Evolutionary conservation across 2,888 invertebrate species (phyloP).

Genomic region (Seira ritae): DNA sequence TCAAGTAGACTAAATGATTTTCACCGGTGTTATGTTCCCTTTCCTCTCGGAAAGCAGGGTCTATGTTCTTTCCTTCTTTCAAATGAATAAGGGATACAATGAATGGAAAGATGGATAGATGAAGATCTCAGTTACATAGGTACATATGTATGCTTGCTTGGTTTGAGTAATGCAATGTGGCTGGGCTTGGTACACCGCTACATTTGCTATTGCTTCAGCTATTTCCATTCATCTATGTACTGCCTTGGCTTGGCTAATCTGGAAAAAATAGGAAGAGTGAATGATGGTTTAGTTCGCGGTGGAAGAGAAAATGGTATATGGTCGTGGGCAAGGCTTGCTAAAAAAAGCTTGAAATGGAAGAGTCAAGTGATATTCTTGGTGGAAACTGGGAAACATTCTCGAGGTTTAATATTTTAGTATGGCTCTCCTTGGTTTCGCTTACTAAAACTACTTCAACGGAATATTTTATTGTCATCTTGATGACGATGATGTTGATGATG

Average conservation of each 20-base stretch:
- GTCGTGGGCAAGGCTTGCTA: neutral
- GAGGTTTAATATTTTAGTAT: conserved; percentile 56
- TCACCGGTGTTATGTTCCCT: conserved; percentile 31
- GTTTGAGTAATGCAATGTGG: neutral
- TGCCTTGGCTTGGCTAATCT: neutral
- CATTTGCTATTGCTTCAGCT: conserved; percentile 1
- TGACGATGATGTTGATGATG: conserved; percentile 10
- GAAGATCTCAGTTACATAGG: neutral
- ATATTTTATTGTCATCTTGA: conserved; percentile 59
- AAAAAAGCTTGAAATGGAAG: neutral
- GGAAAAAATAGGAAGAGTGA: neutral
- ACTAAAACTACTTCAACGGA: conserved; percentile 42
- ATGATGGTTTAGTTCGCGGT: neutral
- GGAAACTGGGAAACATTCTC: neutral
- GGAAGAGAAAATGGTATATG: neutral
- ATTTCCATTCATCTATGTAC: too few relatives aligned
- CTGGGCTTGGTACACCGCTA: neutral
- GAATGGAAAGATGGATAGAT: conserved; percentile 8
- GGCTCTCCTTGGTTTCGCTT: conserved; percentile 1
- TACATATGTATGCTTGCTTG: neutral
- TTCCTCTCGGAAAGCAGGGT: conserved; percentile 1
- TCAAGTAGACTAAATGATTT: conserved; percentile 56
- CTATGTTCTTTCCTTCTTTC: neutral
- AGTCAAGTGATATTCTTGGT: conserved; percentile 26
- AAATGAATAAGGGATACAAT: conserved; percentile 19